Base-by-base conservation (phyloP, 1,140 invertebrate species). In the Diorhabda elongata region DNA sequence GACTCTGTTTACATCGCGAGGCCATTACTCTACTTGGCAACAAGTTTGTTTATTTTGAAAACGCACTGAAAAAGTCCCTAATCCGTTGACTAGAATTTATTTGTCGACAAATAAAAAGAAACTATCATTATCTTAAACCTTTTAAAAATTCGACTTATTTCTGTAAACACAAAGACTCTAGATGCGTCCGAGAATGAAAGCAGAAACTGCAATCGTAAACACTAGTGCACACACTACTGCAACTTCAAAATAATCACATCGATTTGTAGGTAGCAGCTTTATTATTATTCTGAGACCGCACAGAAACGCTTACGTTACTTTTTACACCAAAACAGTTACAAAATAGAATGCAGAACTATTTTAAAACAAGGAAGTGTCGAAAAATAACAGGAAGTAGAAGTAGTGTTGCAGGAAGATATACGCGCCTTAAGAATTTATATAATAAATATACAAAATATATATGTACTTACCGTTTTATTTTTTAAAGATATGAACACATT, bases 11-110 rank as follows among this genome's bases (percentile, higher is more conserved):
- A 52, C n/a, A 52, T 52, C 47, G 47, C 47, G 47, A 52, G 47
- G 47, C 47, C 47, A 52, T 8, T 52, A 52, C 47, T n/a, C 47
- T 52, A 52, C 47, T 8, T 52, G 47, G 47, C 47, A 52, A 52
- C 47, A 52, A 52, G 47, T 52, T 52, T 52, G 47, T 52, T 52
- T 52, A n/a, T 52, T 52, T 52, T 52, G 47, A n/a, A 52, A 52
- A 52, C 47, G 9, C 47, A 52, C 6, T 4, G 47, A 52, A 8
- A 52, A 8, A 52, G n/a, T 52, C 47, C 47, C 47, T n/a, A 52
- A 52, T 6, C 26, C 47, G 47, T 8, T 52, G 47, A 52, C 6
- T 52, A 52, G n/a, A 52, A 52, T 8, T 52, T 52, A n/a, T 52
- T n/a, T 52, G 47, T 52, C 26, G 26, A 26, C 1, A 26, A 1